Conservation (phyloP, 2,113 vertebrate species). For the Benitochromis conjunctus region DNA sequence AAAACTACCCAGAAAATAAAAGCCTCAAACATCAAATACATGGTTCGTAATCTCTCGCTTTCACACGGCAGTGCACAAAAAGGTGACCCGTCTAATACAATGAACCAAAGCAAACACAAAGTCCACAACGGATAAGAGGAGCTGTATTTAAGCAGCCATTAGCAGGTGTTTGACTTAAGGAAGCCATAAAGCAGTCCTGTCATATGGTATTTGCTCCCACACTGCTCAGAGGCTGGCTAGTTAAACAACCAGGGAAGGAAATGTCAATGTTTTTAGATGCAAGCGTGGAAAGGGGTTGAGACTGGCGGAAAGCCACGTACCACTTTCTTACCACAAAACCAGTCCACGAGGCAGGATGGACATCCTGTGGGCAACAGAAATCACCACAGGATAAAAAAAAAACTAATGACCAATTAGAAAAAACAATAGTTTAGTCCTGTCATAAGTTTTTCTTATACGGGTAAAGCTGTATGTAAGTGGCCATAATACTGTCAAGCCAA, state of each 20-base stretch:
- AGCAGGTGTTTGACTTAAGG: slow-evolving; percentile 60
- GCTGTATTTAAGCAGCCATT: slow-evolving; percentile 62
- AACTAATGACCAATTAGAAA: neutral
- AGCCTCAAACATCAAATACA: slow-evolving; percentile 6
- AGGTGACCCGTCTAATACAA: slow-evolving; percentile 31
- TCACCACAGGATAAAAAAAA: neutral
- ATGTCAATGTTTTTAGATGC: slow-evolving; percentile 79
- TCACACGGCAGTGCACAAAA: slow-evolving; percentile 16
- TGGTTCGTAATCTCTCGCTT: slow-evolving; percentile 19
- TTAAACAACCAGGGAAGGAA: slow-evolving; percentile 61
- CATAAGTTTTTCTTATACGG: neutral
- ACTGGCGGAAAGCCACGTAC: slow-evolving; percentile 46
- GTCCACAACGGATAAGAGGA: slow-evolving; percentile 52
- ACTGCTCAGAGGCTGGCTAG: slow-evolving; percentile 71
- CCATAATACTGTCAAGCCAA: neutral
- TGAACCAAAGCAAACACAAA: slow-evolving; percentile 67
- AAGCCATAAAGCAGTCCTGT: slow-evolving; percentile 41
- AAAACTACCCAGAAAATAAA: slow-evolving; percentile 1
- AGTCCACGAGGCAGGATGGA: neutral
- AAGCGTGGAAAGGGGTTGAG: slow-evolving; percentile 43
- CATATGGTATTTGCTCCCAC: slow-evolving; percentile 72
- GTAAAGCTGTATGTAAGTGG: neutral
- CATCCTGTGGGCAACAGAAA: neutral
- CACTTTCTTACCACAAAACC: slow-evolving; percentile 10
- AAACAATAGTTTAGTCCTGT: neutral